These are phyloP conservation scores for Eulacestoma nigropectus DNA, from an alignment of 2,113 vertebrate species.

Conservation along the genomic window DNA sequence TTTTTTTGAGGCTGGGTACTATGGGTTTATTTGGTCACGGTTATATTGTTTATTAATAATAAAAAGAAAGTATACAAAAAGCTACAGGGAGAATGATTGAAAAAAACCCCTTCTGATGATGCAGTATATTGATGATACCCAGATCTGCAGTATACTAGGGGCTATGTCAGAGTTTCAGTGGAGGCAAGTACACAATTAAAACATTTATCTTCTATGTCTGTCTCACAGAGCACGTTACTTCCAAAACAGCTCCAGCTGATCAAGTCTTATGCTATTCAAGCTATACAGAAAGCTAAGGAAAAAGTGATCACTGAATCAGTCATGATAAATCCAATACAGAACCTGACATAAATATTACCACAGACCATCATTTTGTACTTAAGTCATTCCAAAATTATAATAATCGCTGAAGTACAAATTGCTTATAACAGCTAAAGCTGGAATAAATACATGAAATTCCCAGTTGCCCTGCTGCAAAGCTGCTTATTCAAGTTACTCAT, in stretches of 20 bases:
- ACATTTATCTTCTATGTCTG: not conserved
- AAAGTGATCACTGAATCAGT: not conserved
- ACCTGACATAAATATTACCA: not conserved
- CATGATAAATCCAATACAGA: not conserved
- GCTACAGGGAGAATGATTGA: not conserved
- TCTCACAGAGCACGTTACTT: fast-evolving
- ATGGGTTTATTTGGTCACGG: not conserved
- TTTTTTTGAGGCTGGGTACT: not conserved
- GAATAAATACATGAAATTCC: not conserved
- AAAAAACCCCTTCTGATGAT: not conserved
- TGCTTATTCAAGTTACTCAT: not conserved
- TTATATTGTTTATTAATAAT: not conserved
- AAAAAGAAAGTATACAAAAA: not conserved
- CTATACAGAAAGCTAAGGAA: not conserved
- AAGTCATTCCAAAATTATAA: not conserved
- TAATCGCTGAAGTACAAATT: not conserved
- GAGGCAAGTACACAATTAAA: not conserved
- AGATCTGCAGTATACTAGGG: not conserved
- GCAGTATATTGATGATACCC: not conserved
- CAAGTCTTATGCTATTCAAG: not conserved
- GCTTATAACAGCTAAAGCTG: not conserved
- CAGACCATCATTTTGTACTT: not conserved
- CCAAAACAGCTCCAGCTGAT: not conserved
- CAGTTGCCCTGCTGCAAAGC: not conserved
- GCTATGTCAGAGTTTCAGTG: not conserved